phyloP scores from a whole-genome alignment of 2,797 vertebrate species.

The Mionectes olivaceus region DNA sequence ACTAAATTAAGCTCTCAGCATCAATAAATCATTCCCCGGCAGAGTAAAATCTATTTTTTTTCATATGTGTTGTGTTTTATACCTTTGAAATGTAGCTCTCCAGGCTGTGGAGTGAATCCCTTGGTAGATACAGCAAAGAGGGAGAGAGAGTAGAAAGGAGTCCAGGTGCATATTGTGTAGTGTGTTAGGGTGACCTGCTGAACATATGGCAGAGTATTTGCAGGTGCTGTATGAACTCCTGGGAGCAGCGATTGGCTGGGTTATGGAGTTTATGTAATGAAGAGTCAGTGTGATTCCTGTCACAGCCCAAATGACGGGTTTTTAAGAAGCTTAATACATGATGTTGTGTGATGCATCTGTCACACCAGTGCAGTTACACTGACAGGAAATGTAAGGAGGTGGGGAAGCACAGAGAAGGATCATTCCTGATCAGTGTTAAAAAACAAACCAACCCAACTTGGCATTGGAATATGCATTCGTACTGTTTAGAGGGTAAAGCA shows the following conservation, averaged over 20 bases:
- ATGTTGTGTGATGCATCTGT: accelerated
- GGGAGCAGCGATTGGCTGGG: background rate
- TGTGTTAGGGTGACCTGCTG: background rate
- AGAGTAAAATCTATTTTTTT: background rate
- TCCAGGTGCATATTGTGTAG: background rate
- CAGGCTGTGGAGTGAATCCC: background rate
- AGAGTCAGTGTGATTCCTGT: background rate
- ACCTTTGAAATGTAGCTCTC: background rate
- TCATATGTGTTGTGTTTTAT: background rate
- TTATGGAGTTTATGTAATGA: background rate
- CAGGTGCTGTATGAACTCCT: background rate
- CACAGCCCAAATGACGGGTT: background rate
- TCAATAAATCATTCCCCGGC: background rate
- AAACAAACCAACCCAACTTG: accelerated
- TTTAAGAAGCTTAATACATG: background rate
- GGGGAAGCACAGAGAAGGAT: background rate
- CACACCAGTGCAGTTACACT: background rate
- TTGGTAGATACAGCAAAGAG: background rate
- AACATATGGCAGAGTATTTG: background rate
- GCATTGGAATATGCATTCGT: accelerated
- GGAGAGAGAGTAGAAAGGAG: background rate
- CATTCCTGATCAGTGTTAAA: too few relatives aligned
- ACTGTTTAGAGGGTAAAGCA: accelerated
- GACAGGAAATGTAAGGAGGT: background rate
- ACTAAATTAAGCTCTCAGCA: background rate